These are phyloP conservation scores for Trinectes maculatus DNA, from an alignment of 2,113 vertebrate genomes.

Conservation along the genomic window DNA sequence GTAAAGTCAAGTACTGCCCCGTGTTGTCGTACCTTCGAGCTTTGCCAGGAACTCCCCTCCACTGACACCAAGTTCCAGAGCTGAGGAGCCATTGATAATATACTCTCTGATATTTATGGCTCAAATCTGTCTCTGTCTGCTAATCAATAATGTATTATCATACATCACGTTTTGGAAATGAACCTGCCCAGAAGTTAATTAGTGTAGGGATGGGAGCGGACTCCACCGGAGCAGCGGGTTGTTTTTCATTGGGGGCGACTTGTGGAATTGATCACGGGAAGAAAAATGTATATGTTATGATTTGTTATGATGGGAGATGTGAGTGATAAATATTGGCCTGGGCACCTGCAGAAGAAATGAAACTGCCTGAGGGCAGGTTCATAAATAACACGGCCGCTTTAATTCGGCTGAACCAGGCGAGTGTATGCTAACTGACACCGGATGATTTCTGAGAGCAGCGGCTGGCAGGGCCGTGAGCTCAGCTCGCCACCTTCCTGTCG, in stretches of 20 bases:
- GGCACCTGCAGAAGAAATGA: conserved; percentile 51
- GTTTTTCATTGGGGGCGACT: conserved; percentile 60
- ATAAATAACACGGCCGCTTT: conserved; percentile 59
- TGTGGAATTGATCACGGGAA: conserved; percentile 50
- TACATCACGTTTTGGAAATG: conserved; percentile 75
- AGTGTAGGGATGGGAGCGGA: conserved; percentile 50
- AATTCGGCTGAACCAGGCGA: conserved; percentile 37
- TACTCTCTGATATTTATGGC: conserved; percentile 64
- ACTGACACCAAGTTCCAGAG: conserved; percentile 21
- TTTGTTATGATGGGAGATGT: conserved; percentile 57
- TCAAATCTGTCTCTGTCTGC: conserved; percentile 62
- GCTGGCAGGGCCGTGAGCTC: neutral
- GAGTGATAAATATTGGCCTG: conserved; percentile 48
- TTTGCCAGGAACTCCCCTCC: conserved; percentile 36
- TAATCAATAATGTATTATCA: conserved; percentile 79
- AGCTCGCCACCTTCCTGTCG: conserved; percentile 9
- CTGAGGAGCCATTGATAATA: conserved; percentile 61
- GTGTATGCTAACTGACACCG: conserved; percentile 27
- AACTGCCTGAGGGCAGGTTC: conserved; percentile 32
- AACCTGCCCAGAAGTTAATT: conserved; percentile 71
- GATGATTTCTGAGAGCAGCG: conserved; percentile 43
- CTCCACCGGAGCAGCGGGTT: conserved; percentile 47
- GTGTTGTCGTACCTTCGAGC: neutral
- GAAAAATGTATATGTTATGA: conserved; percentile 42
- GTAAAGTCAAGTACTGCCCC: neutral